Conservation (phyloP, 2,113 vertebrate species). For the Meriones unguiculatus region DNA sequence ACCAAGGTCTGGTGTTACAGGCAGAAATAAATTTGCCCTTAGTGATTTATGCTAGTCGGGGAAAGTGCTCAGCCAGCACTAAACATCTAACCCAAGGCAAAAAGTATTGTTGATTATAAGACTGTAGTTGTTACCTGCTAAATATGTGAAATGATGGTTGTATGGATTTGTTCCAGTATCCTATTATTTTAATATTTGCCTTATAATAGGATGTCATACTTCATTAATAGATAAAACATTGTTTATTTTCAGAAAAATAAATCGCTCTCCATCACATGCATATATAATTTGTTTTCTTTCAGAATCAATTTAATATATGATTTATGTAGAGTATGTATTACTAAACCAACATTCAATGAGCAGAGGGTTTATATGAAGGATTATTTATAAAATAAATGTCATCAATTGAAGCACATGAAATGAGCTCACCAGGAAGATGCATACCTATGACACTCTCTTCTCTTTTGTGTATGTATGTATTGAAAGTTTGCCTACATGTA, state of each 20-base stretch:
- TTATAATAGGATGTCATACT: no score
- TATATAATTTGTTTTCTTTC: background rate
- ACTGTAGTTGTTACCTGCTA: background rate
- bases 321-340: background rate
- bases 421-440: background rate
- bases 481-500: background rate
- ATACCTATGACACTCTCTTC: background rate
- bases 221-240: background rate
- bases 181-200: background rate
- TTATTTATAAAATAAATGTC: background rate
- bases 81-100: background rate
- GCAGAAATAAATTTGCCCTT: background rate
- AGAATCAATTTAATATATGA: background rate
- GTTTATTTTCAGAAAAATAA: background rate
- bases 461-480: background rate
- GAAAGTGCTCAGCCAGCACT: background rate
- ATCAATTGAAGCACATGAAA: background rate
- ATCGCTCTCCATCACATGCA: accelerated
- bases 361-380: background rate
- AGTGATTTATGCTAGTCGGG: background rate
- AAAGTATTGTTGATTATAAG: background rate
- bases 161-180: background rate
- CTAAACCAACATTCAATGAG: background rate
- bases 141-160: background rate
- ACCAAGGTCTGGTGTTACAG: background rate